phyloP scores from a whole-genome alignment of 2,797 vertebrate species.

The Hozukius guyotensis region DNA sequence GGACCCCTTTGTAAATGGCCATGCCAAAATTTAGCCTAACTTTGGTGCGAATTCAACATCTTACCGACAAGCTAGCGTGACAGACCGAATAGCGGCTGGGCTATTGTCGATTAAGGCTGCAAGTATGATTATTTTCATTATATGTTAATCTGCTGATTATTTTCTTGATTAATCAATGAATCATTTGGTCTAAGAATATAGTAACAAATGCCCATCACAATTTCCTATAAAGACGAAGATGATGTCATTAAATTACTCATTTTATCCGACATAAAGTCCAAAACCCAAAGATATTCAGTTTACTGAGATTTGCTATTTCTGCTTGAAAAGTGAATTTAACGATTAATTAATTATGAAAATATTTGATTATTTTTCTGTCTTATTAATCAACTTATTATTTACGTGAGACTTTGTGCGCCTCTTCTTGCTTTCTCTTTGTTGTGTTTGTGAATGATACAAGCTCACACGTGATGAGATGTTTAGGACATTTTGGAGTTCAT shows the following conservation, averaged over 20 bases:
- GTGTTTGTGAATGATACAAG: not conserved
- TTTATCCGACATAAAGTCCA: not conserved
- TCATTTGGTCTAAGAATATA: not conserved
- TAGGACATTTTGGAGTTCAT: slow-evolving; percentile 5
- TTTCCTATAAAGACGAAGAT: not conserved
- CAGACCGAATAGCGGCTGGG: no score
- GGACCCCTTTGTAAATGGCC: no score
- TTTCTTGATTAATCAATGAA: not conserved
- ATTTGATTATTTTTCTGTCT: not conserved
- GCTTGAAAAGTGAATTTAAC: not conserved
- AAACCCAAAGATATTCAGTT: not conserved
- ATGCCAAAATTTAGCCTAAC: no score
- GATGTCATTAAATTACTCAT: not conserved
- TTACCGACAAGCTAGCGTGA: no score
- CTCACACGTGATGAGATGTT: slow-evolving; percentile 1
- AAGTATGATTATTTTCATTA: not conserved
- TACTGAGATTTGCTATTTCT: not conserved
- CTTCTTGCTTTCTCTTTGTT: not conserved
- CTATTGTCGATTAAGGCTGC: not conserved
- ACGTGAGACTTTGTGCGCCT: not conserved
- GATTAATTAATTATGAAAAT: not conserved
- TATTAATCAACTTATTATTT: not conserved
- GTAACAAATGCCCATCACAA: not conserved
- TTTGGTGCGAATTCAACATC: no score
- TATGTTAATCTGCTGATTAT: not conserved